Evolutionary conservation across 2,113 vertebrate genomes (phyloP).

Genomic region (Hippocampus abdominalis): DNA sequence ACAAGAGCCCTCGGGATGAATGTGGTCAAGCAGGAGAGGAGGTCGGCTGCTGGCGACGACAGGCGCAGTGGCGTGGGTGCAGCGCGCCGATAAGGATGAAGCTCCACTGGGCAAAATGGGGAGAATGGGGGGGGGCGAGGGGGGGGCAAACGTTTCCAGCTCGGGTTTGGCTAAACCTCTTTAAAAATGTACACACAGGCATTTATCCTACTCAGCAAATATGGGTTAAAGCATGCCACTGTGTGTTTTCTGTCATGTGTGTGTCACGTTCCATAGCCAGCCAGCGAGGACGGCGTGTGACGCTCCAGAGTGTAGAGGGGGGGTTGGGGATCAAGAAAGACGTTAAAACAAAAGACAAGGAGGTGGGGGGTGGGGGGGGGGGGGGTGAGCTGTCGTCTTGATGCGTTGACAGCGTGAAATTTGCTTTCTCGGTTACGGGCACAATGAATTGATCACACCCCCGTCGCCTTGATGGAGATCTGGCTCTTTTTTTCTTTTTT

Average conservation of each 20-base stretch:
- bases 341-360: constrained; percentile 3
- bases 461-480: constrained; percentile 61
- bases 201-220: constrained; percentile 66
- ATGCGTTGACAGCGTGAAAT: constrained; percentile 66
- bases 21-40: constrained; percentile 68
- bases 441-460: constrained; percentile 62
- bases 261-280: constrained; percentile 19
- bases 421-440: constrained; percentile 65
- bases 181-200: constrained; percentile 70
- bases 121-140: constrained; percentile 47
- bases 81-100: constrained; percentile 72
- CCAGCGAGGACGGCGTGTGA: constrained; percentile 10
- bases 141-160: constrained; percentile 63
- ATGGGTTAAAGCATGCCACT: constrained; percentile 58
- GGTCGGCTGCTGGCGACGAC: constrained; percentile 41
- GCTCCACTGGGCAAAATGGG: constrained; percentile 61
- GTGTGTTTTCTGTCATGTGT: constrained; percentile 35
- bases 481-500: constrained; percentile 63
- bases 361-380: too few relatives aligned
- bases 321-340: constrained; percentile 4
- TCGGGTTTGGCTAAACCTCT: constrained; percentile 66
- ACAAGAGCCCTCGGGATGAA: constrained; percentile 75
- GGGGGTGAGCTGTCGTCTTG: constrained; percentile 23
- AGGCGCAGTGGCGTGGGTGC: constrained; percentile 62
- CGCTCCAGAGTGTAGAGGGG: constrained; percentile 11